Evolutionary conservation across 2,113 vertebrate genomes (phyloP).

Genomic region (Leucopsar rothschildi): DNA sequence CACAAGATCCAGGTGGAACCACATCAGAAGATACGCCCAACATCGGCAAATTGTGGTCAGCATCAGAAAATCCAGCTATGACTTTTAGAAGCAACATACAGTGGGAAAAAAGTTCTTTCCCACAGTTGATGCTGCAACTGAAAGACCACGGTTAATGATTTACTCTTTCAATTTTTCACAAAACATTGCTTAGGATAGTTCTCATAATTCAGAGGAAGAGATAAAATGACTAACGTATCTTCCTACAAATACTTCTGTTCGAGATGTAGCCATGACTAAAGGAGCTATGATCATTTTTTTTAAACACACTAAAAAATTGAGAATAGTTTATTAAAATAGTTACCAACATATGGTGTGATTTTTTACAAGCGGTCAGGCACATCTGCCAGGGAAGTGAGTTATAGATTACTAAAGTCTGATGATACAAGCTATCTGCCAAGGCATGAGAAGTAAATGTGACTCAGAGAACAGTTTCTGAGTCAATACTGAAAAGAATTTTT

Average conservation of each 20-base stretch:
- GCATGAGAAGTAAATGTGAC: background rate
- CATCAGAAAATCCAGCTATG: background rate
- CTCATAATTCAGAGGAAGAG: background rate
- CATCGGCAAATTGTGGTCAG: background rate
- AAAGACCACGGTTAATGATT: background rate
- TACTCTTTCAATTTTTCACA: background rate
- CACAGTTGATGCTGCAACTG: background rate
- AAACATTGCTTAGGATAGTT: background rate
- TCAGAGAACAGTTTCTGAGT: background rate
- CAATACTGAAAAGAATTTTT: background rate
- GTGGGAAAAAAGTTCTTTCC: background rate
- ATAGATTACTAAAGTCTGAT: background rate
- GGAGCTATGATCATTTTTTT: background rate
- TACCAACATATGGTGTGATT: background rate
- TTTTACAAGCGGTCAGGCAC: background rate
- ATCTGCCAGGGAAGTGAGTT: conserved; percentile 10
- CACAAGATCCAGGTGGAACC: background rate
- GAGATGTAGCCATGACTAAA: background rate
- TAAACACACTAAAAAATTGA: background rate
- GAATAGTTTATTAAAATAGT: conserved; percentile 2
- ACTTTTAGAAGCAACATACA: background rate
- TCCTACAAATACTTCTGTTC: background rate
- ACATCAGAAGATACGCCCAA: rapidly evolving
- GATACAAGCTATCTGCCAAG: background rate
- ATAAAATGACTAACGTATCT: background rate